Evolutionary conservation across 2,797 vertebrate species (phyloP).

Genomic region (Myripristis murdjan): DNA sequence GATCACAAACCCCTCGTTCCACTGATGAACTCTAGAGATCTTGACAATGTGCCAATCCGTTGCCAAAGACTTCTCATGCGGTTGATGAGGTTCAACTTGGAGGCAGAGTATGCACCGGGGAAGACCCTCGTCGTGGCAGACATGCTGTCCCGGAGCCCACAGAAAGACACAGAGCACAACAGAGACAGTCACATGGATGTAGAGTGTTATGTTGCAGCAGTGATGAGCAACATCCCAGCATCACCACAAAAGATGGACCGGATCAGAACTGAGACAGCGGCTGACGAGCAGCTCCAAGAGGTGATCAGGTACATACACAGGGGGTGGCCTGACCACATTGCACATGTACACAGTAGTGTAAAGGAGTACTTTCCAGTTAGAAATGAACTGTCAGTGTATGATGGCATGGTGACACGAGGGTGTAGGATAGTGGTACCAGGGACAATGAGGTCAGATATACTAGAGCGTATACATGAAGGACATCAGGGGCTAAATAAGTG

Average conservation of each 20-base stretch:
- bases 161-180: neutral
- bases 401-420: neutral
- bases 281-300: slow-evolving; percentile 6
- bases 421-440: neutral
- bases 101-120: too few relatives aligned
- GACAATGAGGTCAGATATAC: slow-evolving; percentile 4
- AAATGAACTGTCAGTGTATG: neutral
- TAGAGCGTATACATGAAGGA: slow-evolving; percentile 1
- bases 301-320: slow-evolving; percentile 8
- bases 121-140: neutral
- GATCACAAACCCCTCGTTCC: slow-evolving; percentile 26
- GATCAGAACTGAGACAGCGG: slow-evolving; percentile 12
- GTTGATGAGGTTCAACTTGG: too few relatives aligned
- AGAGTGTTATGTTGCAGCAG: slow-evolving; percentile 13
- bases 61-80: neutral
- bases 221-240: neutral
- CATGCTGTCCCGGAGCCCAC: slow-evolving; percentile 19
- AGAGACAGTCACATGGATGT: slow-evolving; percentile 19
- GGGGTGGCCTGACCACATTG: neutral
- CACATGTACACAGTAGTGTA: neutral
- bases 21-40: neutral
- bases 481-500: slow-evolving; percentile 2
- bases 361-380: neutral
- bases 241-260: neutral
- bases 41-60: neutral